Evolutionary conservation across 2,888 invertebrate species (phyloP), one percentile per base, ranked within the genome.

Genomic region (Lasius platythorax): DNA sequence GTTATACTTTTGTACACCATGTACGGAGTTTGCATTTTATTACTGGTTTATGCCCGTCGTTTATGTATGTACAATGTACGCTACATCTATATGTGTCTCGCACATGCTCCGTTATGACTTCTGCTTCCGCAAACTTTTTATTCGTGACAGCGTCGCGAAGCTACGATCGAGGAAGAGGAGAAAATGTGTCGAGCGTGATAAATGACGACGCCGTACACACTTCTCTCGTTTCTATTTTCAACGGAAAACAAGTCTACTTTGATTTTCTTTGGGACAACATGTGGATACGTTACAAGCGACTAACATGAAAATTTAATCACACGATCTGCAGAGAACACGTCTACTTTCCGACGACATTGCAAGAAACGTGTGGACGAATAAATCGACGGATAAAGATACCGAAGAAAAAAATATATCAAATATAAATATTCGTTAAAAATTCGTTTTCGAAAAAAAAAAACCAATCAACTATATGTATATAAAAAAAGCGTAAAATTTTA

Each of bases 51-150:
- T 37, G 72, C 33, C 15, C 28, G 40, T 33, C 28, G 73, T 37
- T 75, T 75, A 75, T 46, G 43, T 75, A 75, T n/a, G 66, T 46
- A 46, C 43, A 75, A 75, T 15, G n/a, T 64, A 43, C 74, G 40
- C 28, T 18, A 18, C n/a, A 63, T 66, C 46, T 66, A 30, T 33
- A 33, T 33, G 4, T 64, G 43, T 75, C 66, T 66, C 61, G 53
- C 53, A 53, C 8, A 61, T 73, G 61, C 73, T 40, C 73, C 73
- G 73, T 73, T 73, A 73, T 61, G 73, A 73, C 73, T 73, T 58
- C 28, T 73, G 73, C 40, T 73, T 73, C 73, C 73, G 73, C 18
- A 23, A 23, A 61, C 28, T 73, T 61, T 73, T 73, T 61, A 73
- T 73, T 56, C 73, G 61, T 37, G 58, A 40, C 33, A 70, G 50